These are phyloP conservation scores for Atlantisia rogersi DNA, from an alignment of 2,113 vertebrate species.

Conservation along the genomic window DNA sequence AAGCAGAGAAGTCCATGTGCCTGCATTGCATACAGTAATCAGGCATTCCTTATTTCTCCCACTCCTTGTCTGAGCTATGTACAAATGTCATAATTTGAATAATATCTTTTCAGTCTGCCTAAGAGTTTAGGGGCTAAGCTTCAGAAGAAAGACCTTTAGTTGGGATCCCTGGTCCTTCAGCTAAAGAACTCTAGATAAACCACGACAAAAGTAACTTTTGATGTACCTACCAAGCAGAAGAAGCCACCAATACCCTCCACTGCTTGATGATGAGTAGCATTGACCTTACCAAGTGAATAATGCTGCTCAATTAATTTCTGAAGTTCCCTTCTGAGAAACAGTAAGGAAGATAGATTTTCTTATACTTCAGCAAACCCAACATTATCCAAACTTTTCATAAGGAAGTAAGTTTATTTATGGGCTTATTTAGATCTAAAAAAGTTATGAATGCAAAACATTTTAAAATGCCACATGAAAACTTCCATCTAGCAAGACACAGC, in stretches of 20 bases:
- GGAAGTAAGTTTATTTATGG: neutral
- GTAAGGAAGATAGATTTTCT: neutral
- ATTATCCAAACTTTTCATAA: neutral
- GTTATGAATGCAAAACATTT: neutral
- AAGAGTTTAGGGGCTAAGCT: neutral
- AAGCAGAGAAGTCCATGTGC: neutral
- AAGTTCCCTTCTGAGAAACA: neutral
- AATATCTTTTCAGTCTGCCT: neutral
- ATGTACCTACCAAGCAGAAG: neutral
- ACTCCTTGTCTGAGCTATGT: neutral
- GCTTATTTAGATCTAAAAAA: neutral
- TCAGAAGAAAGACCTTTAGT: neutral
- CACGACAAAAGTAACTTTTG: neutral
- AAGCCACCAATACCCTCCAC: neutral
- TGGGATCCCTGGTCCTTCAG: neutral
- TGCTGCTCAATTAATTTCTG: neutral
- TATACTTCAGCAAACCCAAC: neutral
- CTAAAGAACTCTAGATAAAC: neutral
- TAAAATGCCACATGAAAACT: neutral
- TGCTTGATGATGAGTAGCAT: neutral
- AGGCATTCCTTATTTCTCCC: neutral
- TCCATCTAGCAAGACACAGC: neutral
- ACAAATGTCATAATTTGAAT: neutral
- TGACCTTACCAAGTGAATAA: neutral
- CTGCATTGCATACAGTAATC: neutral